Base-by-base conservation (phyloP, 2,888 invertebrate genomes). In the Coenonympha glycerion region DNA sequence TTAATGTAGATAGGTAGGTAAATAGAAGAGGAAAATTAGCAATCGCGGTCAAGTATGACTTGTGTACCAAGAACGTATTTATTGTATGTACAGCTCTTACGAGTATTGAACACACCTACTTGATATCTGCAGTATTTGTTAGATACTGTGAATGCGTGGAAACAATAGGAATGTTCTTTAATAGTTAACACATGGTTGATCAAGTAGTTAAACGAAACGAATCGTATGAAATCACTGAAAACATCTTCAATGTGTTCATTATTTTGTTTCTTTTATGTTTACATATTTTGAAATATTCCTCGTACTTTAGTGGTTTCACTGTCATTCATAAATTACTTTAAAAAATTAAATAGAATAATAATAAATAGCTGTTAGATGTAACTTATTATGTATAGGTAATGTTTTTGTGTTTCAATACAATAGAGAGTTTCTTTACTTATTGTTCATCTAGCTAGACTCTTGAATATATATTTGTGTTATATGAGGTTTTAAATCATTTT, bases 31-130 rank as follows among this genome's bases (percentile, higher is more conserved):
- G 53, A 49, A 52, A 52, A 55, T 49, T 49, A 55, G 39, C 42
- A 39, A 52, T 47, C 21, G 33, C 52, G 55, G 55, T 55, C 55
- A 55, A 55, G 55, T 52, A 52, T 49, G 52, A 52, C 55, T 52
- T 47, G 39, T 47, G 2, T 11, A 39, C 15, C 0, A 9, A 24
- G 2, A 2, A 33, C 15, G 31, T 11, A 21, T 2, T 1, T 34
- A 6, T 2, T n/a, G 4, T 9, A 26, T 11, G 16, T 28, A 41
- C 4, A 9, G 16, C 6, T 36, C 5, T 0, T 24, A 22, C 2
- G 4, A 15, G 8, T 28, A 21, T 13, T 30, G 26, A 41, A 41
- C 28, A 21, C 11, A 41, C 19, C 31, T n/a, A 21, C 21, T 42
- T 21, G 31, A 30, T 42, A 18, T 13, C 22, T 15, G 6, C 33